A percentile compares a stretch with the other conserved stretches of the same genome.
phyloP scores from a whole-genome alignment of 1,140 invertebrate species.

The Bombus impatiens region DNA sequence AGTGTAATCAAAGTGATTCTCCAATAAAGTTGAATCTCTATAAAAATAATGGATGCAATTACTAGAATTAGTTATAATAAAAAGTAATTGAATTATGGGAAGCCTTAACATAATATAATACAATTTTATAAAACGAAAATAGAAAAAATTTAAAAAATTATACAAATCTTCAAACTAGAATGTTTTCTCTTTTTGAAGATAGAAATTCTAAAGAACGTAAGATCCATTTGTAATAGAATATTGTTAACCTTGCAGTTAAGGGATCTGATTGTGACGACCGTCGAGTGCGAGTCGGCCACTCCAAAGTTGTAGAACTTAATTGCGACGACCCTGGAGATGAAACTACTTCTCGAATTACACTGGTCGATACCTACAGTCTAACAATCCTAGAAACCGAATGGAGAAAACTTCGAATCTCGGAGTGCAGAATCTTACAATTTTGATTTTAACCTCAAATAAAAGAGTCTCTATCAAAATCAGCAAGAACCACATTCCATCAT shows the following conservation, averaged over 20 bases:
- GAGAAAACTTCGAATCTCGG: conserved; percentile 5
- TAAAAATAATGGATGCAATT: background rate
- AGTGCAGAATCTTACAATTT: background rate
- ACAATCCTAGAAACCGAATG: conserved; percentile 20
- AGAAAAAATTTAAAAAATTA: background rate
- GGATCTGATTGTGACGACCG: conserved; percentile 26
- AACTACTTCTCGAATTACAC: conserved; percentile 27
- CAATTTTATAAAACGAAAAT: background rate
- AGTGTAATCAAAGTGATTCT: background rate
- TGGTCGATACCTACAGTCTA: conserved; percentile 9
- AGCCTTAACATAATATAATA: background rate
- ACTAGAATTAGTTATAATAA: background rate
- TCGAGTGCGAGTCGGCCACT: conserved; percentile 27
- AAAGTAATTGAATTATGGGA: background rate
- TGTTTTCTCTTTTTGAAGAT: background rate
- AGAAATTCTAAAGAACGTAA: background rate
- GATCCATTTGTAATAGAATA: background rate
- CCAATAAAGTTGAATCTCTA: background rate
- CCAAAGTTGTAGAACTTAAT: conserved; percentile 27
- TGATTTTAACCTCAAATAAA: background rate
- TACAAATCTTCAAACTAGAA: background rate
- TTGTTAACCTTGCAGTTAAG: conserved; percentile 12
- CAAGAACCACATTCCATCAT: background rate
- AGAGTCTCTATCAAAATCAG: background rate
- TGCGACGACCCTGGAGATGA: conserved; percentile 15